Conservation (phyloP, 2,113 vertebrate species). For the Saccopteryx leptura region DNA sequence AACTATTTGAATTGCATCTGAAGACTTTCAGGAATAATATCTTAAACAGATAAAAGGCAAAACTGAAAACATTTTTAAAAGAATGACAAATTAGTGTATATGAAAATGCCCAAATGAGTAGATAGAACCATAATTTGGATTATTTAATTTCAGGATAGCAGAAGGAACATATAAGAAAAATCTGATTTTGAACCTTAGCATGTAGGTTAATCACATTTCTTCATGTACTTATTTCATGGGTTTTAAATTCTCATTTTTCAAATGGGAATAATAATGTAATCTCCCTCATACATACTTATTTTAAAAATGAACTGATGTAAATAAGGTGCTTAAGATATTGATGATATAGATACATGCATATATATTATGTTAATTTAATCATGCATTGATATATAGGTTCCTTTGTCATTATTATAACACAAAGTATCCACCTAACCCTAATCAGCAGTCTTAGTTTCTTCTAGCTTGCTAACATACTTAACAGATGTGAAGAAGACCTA, state of each 20-base stretch:
- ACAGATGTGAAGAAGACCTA: neutral
- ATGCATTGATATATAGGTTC: neutral
- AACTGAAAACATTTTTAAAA: constrained; percentile 1
- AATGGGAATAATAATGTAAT: neutral
- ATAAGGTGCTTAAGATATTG: neutral
- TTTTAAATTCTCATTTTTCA: neutral
- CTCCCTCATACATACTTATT: neutral
- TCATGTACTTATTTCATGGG: neutral
- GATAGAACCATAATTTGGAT: neutral
- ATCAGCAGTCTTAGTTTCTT: neutral
- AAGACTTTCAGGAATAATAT: neutral
- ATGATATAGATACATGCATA: neutral
- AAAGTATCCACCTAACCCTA: neutral
- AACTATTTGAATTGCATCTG: neutral
- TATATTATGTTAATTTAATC: neutral
- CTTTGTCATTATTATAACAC: neutral
- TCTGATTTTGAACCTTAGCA: neutral
- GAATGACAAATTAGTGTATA: neutral
- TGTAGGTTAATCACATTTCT: neutral
- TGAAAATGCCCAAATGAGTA: neutral
- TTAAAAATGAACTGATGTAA: neutral
- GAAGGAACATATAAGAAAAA: neutral
- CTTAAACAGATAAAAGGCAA: neutral
- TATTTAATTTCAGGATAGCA: neutral
- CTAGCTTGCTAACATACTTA: neutral